A percentile compares a stretch with the other conserved stretches of the same genome.
Evolutionary conservation across 2,888 invertebrate species (phyloP).

Genomic region (Heliconius hortense): DNA sequence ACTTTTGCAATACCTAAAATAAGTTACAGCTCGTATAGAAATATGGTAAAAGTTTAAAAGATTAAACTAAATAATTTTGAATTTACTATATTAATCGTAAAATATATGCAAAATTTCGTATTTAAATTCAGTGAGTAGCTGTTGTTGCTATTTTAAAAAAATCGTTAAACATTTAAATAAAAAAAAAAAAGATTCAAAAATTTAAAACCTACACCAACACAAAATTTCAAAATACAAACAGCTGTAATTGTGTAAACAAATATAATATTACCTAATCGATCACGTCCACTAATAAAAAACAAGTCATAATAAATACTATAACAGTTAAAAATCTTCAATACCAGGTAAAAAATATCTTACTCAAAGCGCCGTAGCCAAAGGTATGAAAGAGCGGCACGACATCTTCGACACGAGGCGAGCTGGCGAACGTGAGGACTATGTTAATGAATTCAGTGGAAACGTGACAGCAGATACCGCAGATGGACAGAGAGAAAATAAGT

Average conservation of each 20-base stretch:
- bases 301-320: conserved; percentile 29
- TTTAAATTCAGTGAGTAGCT: not conserved
- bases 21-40: not conserved
- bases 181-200: not conserved
- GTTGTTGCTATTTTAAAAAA: not conserved
- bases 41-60: not conserved
- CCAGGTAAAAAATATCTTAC: conserved; percentile 55
- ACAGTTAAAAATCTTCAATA: conserved; percentile 29
- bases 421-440: conserved; percentile 67
- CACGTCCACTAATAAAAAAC: conserved; percentile 20
- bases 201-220: not conserved
- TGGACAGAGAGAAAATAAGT: conserved; percentile 62
- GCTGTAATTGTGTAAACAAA: conserved; percentile 10
- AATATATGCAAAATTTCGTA: not conserved
- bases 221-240: not conserved
- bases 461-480: conserved; percentile 67
- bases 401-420: conserved; percentile 72
- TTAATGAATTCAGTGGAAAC: conserved; percentile 70
- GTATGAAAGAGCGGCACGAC: conserved; percentile 75
- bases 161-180: not conserved
- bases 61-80: no score
- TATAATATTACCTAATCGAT: conserved; percentile 27
- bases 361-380: conserved; percentile 73
- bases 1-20: conserved; percentile 59
- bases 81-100: not conserved